Percentiles rank a stretch among this genome's conserved stretches.
These are phyloP conservation scores for Galendromus occidentalis DNA, from an alignment of 1,140 invertebrate genomes.

Conservation along the genomic window DNA sequence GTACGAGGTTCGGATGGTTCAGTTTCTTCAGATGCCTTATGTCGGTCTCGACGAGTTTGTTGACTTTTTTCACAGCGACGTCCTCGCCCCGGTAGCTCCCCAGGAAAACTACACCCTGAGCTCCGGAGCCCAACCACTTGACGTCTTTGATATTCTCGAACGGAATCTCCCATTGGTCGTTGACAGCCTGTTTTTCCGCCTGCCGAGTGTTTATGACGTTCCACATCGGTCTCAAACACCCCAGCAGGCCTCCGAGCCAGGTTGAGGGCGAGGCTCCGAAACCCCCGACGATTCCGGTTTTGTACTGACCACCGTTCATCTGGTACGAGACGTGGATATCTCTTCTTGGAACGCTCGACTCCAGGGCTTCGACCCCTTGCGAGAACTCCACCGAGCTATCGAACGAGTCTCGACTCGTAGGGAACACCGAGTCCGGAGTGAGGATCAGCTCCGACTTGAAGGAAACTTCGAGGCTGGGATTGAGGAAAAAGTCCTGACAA, in stretches of 20 bases:
- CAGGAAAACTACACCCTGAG: conserved; percentile 85
- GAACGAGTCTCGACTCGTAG: background rate
- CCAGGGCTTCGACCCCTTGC: background rate
- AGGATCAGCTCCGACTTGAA: background rate
- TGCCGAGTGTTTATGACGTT: conserved; percentile 41
- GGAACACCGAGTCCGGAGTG: background rate
- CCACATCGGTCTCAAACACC: conserved; percentile 63
- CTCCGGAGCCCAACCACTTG: conserved; percentile 79
- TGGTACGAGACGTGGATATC: conserved; percentile 6
- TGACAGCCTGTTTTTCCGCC: conserved; percentile 13
- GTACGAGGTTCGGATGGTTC: conserved; percentile 88
- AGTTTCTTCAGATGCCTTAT: conserved; percentile 80
- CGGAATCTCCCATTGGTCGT: conserved; percentile 73
- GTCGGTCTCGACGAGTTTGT: conserved; percentile 78
- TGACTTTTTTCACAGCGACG: conserved; percentile 90
- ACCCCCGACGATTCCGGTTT: background rate
- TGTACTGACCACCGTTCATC: conserved; percentile 5
- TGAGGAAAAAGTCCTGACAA: background rate
- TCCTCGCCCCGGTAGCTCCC: conserved; percentile 53
- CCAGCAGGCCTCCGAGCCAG: conserved; percentile 60
- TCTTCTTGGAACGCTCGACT: background rate
- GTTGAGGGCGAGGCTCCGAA: conserved; percentile 23
- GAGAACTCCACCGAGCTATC: background rate
- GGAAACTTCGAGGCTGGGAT: background rate
- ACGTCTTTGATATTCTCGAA: conserved; percentile 78